Conservation (phyloP, 2,113 vertebrate species). For the Seriola dumerili region DNA sequence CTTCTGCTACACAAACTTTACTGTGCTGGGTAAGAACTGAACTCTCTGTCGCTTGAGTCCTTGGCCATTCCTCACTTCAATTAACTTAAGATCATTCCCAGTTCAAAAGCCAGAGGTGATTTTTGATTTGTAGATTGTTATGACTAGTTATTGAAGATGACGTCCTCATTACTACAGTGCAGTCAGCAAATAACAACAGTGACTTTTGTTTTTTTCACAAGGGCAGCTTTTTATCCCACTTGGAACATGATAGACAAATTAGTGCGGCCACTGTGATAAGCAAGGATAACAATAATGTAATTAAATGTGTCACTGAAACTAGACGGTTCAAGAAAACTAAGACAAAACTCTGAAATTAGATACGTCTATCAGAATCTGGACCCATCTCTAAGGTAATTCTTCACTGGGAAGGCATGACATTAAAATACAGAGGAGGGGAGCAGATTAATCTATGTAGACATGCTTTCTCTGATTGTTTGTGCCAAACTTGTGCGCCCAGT, state of each 20-base stretch:
- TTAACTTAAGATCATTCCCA: slow-evolving; percentile 28
- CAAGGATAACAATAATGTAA: slow-evolving; percentile 14
- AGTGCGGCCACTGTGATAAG: not conserved
- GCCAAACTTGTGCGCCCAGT: slow-evolving; percentile 24
- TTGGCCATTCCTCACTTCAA: slow-evolving; percentile 34
- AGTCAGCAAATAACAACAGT: slow-evolving; percentile 17
- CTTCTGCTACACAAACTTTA: slow-evolving; percentile 49
- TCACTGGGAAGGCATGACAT: not conserved
- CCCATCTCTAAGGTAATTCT: not conserved
- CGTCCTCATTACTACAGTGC: slow-evolving; percentile 4
- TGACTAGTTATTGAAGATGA: slow-evolving; percentile 18
- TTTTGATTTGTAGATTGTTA: slow-evolving; percentile 40
- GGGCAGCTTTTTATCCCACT: not conserved
- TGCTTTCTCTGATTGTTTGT: slow-evolving; percentile 33
- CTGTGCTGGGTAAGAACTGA: slow-evolving; percentile 50
- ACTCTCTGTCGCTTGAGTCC: slow-evolving; percentile 48
- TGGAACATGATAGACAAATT: slow-evolving; percentile 21
- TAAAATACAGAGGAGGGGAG: not conserved
- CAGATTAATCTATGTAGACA: not conserved
- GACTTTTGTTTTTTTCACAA: not conserved
- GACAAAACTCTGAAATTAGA: slow-evolving; percentile 23
- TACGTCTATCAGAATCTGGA: not conserved
- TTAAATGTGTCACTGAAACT: slow-evolving; percentile 12
- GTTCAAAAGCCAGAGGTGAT: slow-evolving; percentile 33
- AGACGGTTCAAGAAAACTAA: slow-evolving; percentile 13